Conservation (phyloP, 2,113 vertebrate genomes). For the Hydrolagus affinis region DNA sequence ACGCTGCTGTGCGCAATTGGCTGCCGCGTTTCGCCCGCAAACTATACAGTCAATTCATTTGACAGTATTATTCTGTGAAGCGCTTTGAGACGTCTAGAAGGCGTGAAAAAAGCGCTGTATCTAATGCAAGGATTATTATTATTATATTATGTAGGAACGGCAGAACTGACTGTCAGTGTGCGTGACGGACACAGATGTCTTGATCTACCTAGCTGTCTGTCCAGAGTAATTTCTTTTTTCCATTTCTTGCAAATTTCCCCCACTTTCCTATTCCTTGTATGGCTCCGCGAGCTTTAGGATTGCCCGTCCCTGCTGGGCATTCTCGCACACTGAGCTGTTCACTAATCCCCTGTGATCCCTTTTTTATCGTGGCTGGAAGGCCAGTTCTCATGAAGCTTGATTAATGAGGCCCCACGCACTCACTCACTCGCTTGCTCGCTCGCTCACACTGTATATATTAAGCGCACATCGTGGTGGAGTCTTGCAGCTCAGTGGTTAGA, state of each 20-base stretch:
- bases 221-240: background rate
- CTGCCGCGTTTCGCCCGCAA: too few species aligned
- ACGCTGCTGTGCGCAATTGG: too few species aligned
- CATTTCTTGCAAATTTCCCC: background rate
- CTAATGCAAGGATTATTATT: too few species aligned
- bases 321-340: background rate
- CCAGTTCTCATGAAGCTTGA: conserved; percentile 14
- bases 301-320: background rate
- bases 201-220: background rate
- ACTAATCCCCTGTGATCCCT: conserved; percentile 23
- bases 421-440: background rate
- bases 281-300: background rate
- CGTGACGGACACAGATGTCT: too few species aligned
- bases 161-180: too few species aligned
- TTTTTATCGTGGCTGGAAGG: background rate
- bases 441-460: too few species aligned
- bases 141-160: too few species aligned
- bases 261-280: background rate
- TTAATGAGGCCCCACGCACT: background rate
- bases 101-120: too few species aligned
- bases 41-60: too few species aligned
- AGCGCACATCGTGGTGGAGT: too few species aligned
- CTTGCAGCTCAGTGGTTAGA: background rate
- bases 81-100: too few species aligned
- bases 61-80: too few species aligned